phyloP scores from a whole-genome alignment of 2,888 invertebrate species.

The Callosobruchus maculatus region DNA sequence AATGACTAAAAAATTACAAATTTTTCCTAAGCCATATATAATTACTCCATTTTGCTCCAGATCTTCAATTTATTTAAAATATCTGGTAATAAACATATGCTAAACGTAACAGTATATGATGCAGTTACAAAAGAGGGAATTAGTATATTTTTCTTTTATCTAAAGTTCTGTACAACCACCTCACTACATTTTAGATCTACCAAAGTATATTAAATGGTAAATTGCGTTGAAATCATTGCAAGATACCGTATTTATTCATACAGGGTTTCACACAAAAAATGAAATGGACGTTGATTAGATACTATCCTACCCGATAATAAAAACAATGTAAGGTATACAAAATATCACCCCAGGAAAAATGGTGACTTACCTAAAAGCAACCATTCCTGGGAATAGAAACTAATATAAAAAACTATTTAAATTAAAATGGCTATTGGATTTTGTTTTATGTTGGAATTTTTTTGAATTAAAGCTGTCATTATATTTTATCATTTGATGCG shows the following conservation, averaged over 20 bases:
- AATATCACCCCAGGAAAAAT: no score
- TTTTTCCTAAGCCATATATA: not conserved
- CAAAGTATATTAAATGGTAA: slow-evolving; percentile 19
- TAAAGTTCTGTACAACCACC: slow-evolving; percentile 49
- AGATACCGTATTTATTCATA: not conserved
- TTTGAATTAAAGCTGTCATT: no score
- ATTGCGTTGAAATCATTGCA: slow-evolving; percentile 1
- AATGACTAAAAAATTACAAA: not conserved
- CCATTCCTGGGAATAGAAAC: no score
- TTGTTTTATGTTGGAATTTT: no score
- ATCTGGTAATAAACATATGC: not conserved
- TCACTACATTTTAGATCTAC: slow-evolving; percentile 47
- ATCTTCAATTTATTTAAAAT: not conserved
- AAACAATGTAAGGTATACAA: no score
- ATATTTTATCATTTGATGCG: no score
- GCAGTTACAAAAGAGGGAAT: slow-evolving; percentile 1
- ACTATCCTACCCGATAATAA: not conserved
- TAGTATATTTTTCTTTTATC: slow-evolving; percentile 33
- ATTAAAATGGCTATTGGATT: no score
- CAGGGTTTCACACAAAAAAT: not conserved
- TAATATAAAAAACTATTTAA: no score
- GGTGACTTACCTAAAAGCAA: no score
- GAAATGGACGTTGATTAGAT: not conserved
- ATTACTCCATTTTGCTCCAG: slow-evolving; percentile 2
- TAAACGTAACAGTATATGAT: not conserved